Evolutionary conservation across 2,888 invertebrate genomes (phyloP).

Genomic region (Agapostemon virescens): DNA sequence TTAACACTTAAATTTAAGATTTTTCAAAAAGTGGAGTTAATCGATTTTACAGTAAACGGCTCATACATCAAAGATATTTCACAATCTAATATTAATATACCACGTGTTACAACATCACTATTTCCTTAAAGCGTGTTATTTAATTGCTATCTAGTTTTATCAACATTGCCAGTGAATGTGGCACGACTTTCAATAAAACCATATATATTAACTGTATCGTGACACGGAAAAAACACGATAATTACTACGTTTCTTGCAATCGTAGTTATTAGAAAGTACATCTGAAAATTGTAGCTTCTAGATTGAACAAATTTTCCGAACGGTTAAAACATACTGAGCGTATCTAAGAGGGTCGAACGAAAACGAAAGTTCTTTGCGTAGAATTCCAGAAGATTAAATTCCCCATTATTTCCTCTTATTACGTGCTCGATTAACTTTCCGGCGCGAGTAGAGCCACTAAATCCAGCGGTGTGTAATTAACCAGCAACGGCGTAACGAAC

Average conservation of each 20-base stretch:
- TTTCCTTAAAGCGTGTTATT: not conserved
- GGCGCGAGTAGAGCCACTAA: slow-evolving; percentile 60
- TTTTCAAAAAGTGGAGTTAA: no score
- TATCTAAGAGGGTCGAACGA: slow-evolving; percentile 7
- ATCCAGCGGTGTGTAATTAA: slow-evolving; percentile 64
- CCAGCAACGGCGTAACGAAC: slow-evolving; percentile 58
- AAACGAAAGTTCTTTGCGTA: slow-evolving; percentile 41
- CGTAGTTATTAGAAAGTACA: not conserved
- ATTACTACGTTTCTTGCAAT: not conserved
- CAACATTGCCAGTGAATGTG: not conserved
- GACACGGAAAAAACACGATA: not conserved
- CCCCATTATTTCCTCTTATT: slow-evolving; percentile 68
- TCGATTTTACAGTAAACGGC: no score
- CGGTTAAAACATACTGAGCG: not conserved
- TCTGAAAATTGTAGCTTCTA: not conserved
- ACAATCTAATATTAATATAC: not conserved
- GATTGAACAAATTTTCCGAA: slow-evolving; percentile 1
- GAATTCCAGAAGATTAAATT: slow-evolving; percentile 65
- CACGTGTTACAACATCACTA: not conserved
- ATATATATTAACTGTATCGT: not conserved
- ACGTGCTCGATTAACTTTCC: slow-evolving; percentile 72
- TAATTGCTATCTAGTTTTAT: not conserved
- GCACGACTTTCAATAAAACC: not conserved
- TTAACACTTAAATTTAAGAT: no score
- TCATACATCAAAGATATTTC: not conserved